These are phyloP conservation scores for Bolinopsis microptera DNA, from an alignment of 37 sponge, comb jelly and placozoan genomes.

Conservation along the genomic window DNA sequence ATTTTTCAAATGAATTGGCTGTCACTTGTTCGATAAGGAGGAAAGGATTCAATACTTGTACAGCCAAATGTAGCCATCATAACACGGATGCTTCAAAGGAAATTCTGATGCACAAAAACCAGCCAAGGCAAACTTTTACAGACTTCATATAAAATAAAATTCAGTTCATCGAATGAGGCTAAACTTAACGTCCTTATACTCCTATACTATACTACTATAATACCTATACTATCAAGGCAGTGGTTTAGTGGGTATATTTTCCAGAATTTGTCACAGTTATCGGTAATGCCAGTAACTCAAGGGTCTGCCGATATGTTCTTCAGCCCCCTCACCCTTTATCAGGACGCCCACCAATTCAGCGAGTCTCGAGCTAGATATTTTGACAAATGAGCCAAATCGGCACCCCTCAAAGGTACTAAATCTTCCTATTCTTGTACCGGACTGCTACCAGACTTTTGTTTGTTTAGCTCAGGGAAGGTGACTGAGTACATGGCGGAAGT, in stretches of 20 bases:
- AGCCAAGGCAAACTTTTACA: too few relatives aligned
- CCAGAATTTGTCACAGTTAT: neutral
- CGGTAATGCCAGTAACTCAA: neutral
- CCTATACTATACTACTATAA: too few relatives aligned
- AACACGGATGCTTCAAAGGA: too few relatives aligned
- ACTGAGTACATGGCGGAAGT: neutral
- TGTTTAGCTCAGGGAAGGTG: neutral
- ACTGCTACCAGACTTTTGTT: neutral
- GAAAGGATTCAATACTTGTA: too few relatives aligned
- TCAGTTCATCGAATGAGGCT: too few relatives aligned
- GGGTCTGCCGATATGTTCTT: neutral
- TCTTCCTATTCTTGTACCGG: neutral
- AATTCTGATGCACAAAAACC: too few relatives aligned
- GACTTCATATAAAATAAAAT: too few relatives aligned
- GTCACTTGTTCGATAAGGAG: too few relatives aligned
- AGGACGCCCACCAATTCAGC: neutral
- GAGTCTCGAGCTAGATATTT: neutral
- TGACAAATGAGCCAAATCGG: neutral
- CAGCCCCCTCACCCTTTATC: neutral
- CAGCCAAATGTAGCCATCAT: too few relatives aligned
- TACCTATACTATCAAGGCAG: too few relatives aligned
- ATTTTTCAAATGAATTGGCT: neutral
- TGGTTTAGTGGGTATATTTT: neutral
- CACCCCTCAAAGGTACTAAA: neutral
- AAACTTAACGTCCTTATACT: too few relatives aligned